Percentiles rank a stretch among this genome's conserved stretches.
phyloP scores from a whole-genome alignment of 2,888 invertebrate genomes.

The Ormyrus rosae region DNA sequence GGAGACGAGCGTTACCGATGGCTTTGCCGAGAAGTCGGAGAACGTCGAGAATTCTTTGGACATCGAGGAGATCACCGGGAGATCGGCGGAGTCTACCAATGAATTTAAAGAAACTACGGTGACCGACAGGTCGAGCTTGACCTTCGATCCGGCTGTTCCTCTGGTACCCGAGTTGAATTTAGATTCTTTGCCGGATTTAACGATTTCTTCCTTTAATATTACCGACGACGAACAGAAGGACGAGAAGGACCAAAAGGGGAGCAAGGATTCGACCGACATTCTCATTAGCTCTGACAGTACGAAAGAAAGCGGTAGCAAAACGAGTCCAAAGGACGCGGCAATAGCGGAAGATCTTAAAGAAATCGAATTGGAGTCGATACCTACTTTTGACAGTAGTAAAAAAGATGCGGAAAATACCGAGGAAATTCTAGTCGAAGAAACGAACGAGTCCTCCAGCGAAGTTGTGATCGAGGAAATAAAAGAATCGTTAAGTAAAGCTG shows the following conservation, averaged over 20 bases:
- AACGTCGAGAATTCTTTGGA: slow-evolving; percentile 59
- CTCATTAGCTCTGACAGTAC: not conserved
- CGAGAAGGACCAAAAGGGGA: slow-evolving; percentile 23
- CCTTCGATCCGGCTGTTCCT: slow-evolving; percentile 63
- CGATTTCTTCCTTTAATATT: slow-evolving; percentile 68
- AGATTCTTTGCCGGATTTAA: slow-evolving; percentile 69
- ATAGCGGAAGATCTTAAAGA: not conserved
- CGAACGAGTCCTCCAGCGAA: not conserved
- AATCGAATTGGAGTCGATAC: too few species aligned
- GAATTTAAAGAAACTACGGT: slow-evolving; percentile 64
- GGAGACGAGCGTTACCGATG: slow-evolving; percentile 60
- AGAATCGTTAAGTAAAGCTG: not conserved
- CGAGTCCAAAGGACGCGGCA: not conserved
- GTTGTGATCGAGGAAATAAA: not conserved
- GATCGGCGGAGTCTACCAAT: slow-evolving; percentile 61
- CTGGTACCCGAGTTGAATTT: slow-evolving; percentile 71
- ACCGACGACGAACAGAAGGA: slow-evolving; percentile 61
- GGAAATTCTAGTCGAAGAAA: not conserved
- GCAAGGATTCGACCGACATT: slow-evolving; percentile 16
- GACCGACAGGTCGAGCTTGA: slow-evolving; percentile 58
- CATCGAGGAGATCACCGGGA: slow-evolving; percentile 58
- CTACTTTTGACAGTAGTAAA: not conserved
- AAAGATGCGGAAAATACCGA: slow-evolving; percentile 31
- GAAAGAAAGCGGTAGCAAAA: slow-evolving; percentile 24
- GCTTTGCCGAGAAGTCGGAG: slow-evolving; percentile 46